Base-by-base conservation (phyloP, 2,797 vertebrate genomes). In the Sebastes diploproa region DNA sequence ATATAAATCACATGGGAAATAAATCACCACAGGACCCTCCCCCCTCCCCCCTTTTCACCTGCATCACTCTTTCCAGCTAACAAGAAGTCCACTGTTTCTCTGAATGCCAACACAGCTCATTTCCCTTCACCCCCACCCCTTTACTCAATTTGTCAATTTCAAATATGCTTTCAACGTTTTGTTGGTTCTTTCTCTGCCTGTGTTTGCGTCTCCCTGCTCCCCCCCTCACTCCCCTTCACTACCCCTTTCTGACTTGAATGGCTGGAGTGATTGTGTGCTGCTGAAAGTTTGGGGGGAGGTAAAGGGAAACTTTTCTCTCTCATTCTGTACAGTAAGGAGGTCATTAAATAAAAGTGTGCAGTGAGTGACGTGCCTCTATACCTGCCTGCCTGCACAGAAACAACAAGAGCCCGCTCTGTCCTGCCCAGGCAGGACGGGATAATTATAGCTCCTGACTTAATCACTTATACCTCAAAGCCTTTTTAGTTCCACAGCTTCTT, bases 331-430 rank as follows among this genome's bases (percentile, higher is more conserved):
- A 83, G 84, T 91, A 65, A 88, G 72, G 92, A 88, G 91, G 81
- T 92, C 88, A 94, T 95, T 94, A 95, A 95, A 95, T 91, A 85
- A 91, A 92, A 92, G 88, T 89, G 90, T 88, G 92, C 81, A 84
- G 78, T 87, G 90, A 91, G 89, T 91, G 91, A 89, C 84, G 59
- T 80, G 82, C 60, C 78, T 82, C 79, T 86, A 81, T 87, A 92
- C 86, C 86, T 89, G 83, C 80, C 79, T 72, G 65, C 82, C 81
- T 80, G 67, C 80, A 82, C 69, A 71, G 77, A 83, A 84, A 88
- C 85, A 93, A 94, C 91, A 94, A 88, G 87, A 91, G 77, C 74
- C 87, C 22, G 60, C 86, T 91, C 86, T 86, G 85, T 94, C 94
- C 87, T 95, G 95, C 91, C 90, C 80, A 61, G 94, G 90, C 95